Conservation (phyloP, 2,797 vertebrate species). For the Chelmon rostratus region DNA sequence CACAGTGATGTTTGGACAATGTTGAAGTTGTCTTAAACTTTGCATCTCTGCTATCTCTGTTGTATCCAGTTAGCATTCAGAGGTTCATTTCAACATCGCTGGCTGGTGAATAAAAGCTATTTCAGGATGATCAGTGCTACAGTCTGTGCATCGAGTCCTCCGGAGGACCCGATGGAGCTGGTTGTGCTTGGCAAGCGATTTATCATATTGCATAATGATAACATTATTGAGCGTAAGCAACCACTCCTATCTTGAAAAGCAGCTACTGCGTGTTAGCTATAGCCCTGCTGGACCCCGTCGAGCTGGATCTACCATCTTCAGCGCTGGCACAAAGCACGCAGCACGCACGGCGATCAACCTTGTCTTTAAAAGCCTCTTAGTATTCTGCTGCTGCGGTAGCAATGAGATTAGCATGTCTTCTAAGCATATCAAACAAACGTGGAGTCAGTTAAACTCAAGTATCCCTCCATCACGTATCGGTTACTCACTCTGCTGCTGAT, state of each 20-base stretch:
- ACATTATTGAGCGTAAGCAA: slow-evolving; percentile 19
- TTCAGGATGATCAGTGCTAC: neutral
- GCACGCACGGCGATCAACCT: slow-evolving; percentile 35
- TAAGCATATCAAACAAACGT: slow-evolving; percentile 52
- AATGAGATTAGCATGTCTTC: slow-evolving; percentile 67
- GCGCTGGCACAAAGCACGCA: slow-evolving; percentile 45
- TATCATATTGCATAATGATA: slow-evolving; percentile 10
- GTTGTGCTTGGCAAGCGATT: neutral
- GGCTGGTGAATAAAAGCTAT: neutral
- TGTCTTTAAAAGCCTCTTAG: slow-evolving; percentile 62
- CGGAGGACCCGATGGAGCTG: neutral
- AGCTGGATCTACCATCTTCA: slow-evolving; percentile 28
- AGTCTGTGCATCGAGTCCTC: neutral
- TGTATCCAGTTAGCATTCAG: neutral
- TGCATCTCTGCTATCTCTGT: neutral
- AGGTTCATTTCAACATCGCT: neutral
- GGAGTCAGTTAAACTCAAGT: slow-evolving; percentile 52
- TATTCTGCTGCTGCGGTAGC: slow-evolving; percentile 60
- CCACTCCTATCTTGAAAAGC: slow-evolving; percentile 10
- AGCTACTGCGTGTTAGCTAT: slow-evolving; percentile 45
- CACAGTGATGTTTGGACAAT: too few relatives aligned
- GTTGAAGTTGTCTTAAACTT: too few relatives aligned
- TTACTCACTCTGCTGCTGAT: slow-evolving; percentile 82
- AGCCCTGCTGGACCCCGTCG: slow-evolving; percentile 14
- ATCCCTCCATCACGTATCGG: slow-evolving; percentile 35